Base-by-base conservation (phyloP, 2,797 vertebrate genomes). In the Trachurus trachurus region DNA sequence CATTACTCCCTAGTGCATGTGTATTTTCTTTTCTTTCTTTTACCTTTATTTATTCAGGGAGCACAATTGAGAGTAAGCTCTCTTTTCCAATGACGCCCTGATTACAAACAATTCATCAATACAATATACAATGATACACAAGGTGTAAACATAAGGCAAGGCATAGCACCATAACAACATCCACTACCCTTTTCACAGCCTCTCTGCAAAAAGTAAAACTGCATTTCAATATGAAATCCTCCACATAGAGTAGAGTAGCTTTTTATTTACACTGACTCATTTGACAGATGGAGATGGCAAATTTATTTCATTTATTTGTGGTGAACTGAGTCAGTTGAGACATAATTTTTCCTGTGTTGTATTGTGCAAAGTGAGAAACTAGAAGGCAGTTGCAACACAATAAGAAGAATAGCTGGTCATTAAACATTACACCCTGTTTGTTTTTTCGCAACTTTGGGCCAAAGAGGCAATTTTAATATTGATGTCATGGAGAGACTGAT, bases 121-220 rank as follows among this genome's bases (percentile, higher is more conserved):
- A n/a, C n/a, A n/a, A n/a, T n/a, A n/a, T n/a, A n/a, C n/a, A 26
- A 26, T 26, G 1, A 26, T 26, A 26, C 26, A 26, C 26, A 26
- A 26, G 26, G 26, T 26, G 26, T 26, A 26, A 26, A 26, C 1
- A 1, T 3, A 26, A 26, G 26, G 26, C 26, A 26, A 26, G 26
- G 26, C 26, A 26, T 26, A 26, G 26, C 26, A 26, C 3, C 26
- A 26, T 26, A 26, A 26, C 26, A 26, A 26, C 26, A 26, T n/a
- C n/a, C n/a, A n/a, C n/a, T n/a, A 26, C 26, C 26, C 26, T 26
- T 26, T 26, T 26, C 26, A 60, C 52, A 62, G 19, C 44, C 44
- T 66, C 26, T 75, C 34, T 61, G 16, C 31, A 74, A 73, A 76
- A 52, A 39, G 17, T 16, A 65, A 34, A 66, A 52, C 53, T 12